These are phyloP conservation scores for Meandrina meandrites DNA, from an alignment of 92 coral and sea anemone species.

Conservation along the genomic window DNA sequence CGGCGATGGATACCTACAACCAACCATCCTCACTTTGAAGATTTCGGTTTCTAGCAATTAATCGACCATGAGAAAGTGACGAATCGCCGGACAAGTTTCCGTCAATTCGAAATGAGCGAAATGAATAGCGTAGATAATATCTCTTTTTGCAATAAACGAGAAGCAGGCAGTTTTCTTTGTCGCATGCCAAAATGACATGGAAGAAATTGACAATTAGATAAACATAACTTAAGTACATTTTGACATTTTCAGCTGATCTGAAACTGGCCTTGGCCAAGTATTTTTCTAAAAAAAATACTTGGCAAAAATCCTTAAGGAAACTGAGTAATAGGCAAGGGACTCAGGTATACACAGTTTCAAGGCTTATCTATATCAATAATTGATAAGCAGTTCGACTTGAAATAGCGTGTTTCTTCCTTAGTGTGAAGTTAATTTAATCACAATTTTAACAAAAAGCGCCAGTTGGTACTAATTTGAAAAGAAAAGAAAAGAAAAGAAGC, in stretches of 20 bases:
- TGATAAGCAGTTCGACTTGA: background rate
- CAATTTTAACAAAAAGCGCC: background rate
- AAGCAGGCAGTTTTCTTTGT: background rate
- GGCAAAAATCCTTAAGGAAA: background rate
- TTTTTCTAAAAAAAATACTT: background rate
- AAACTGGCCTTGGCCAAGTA: background rate
- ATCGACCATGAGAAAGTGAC: background rate
- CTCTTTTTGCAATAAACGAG: background rate
- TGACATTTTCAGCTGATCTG: background rate
- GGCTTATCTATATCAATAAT: background rate
- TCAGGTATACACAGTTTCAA: background rate
- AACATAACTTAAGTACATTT: background rate
- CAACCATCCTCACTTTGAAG: background rate
- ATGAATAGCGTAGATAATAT: background rate
- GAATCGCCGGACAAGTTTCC: background rate
- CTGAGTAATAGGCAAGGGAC: background rate
- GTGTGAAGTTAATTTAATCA: background rate
- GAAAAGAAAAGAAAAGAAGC: background rate
- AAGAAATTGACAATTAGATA: background rate
- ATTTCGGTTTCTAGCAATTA: background rate
- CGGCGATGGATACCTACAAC: background rate
- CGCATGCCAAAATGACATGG: background rate
- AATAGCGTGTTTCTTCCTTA: background rate
- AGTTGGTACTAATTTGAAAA: background rate
- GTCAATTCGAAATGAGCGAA: background rate